Conservation (phyloP, 23 tunicate species). For the Diplosoma virens region DNA sequence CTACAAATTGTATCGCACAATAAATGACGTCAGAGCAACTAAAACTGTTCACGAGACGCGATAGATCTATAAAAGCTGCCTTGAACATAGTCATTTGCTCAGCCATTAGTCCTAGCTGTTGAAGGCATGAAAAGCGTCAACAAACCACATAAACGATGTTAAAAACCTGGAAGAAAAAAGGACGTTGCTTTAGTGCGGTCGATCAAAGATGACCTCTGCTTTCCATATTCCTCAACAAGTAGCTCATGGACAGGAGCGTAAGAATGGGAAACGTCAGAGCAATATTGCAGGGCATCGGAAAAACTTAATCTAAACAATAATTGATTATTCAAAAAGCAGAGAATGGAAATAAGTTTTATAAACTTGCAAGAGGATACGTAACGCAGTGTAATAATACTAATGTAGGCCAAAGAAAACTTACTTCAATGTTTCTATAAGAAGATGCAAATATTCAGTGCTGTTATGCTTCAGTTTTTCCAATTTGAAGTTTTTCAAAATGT, state of each 20-base stretch:
- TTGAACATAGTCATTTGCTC: no score
- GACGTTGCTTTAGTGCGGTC: not conserved
- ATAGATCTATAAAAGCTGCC: no score
- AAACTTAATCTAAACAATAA: slow-evolving; percentile 52
- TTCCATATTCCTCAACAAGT: slow-evolving; percentile 64
- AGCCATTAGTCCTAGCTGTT: no score
- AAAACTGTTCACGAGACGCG: not conserved
- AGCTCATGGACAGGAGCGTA: slow-evolving; percentile 43
- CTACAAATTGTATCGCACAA: slow-evolving; percentile 30
- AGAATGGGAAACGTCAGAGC: slow-evolving; percentile 50
- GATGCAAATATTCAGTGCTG: slow-evolving; percentile 68
- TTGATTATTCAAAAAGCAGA: not conserved
- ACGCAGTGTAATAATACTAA: no score
- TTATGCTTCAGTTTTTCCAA: slow-evolving; percentile 35
- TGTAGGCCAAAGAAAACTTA: not conserved
- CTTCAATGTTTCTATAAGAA: slow-evolving; percentile 73
- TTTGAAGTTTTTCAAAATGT: slow-evolving; percentile 87
- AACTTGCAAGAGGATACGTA: no score
- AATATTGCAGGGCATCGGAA: slow-evolving; percentile 66
- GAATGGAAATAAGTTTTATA: no score
- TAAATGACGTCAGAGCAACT: not conserved
- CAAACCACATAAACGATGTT: no score
- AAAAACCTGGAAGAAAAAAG: not conserved
- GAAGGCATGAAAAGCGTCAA: no score
- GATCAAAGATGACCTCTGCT: slow-evolving; percentile 39